A percentile compares a stretch with the other conserved stretches of the same genome.
phyloP scores from a whole-genome alignment of 1,140 invertebrate species.

The Neocloeon triangulifer region DNA sequence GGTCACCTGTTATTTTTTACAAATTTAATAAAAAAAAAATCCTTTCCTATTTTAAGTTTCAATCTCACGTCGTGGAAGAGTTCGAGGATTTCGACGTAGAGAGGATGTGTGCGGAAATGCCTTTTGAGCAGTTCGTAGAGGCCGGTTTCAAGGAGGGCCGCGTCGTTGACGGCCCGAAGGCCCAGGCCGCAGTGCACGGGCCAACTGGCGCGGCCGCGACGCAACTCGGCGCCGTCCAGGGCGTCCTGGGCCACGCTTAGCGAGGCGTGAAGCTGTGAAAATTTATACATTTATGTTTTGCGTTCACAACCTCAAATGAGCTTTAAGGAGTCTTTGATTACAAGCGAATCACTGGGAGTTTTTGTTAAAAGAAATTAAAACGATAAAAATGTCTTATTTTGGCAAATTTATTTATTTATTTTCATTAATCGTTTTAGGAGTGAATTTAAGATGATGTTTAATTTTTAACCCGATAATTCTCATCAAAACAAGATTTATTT shows the following conservation, averaged over 20 bases:
- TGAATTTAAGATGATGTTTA: too few relatives aligned
- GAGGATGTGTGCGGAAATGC: conserved; percentile 23
- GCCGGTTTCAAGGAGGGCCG: conserved; percentile 26
- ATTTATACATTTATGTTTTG: background rate
- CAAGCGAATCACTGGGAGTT: background rate
- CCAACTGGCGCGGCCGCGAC: conserved; percentile 37
- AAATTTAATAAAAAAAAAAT: background rate
- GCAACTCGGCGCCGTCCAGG: conserved; percentile 31
- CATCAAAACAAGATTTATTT: too few relatives aligned
- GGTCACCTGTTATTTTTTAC: conserved; percentile 16
- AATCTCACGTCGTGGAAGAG: conserved; percentile 29
- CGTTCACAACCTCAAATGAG: background rate
- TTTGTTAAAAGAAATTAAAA: too few relatives aligned
- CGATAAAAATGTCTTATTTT: too few relatives aligned
- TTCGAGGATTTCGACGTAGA: conserved; percentile 27
- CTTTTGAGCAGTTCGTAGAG: conserved; percentile 28
- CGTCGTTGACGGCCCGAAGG: conserved; percentile 27
- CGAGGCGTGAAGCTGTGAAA: conserved; percentile 32
- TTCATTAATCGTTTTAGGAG: too few relatives aligned
- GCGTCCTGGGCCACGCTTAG: conserved; percentile 42
- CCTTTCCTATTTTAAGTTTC: background rate
- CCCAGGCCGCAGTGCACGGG: conserved; percentile 24
- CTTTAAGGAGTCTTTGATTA: background rate
- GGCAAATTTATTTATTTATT: too few relatives aligned
- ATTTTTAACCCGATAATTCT: too few relatives aligned